Evolutionary conservation across 2,797 vertebrate genomes (phyloP).

Genomic region (Pelodytes ibericus): DNA sequence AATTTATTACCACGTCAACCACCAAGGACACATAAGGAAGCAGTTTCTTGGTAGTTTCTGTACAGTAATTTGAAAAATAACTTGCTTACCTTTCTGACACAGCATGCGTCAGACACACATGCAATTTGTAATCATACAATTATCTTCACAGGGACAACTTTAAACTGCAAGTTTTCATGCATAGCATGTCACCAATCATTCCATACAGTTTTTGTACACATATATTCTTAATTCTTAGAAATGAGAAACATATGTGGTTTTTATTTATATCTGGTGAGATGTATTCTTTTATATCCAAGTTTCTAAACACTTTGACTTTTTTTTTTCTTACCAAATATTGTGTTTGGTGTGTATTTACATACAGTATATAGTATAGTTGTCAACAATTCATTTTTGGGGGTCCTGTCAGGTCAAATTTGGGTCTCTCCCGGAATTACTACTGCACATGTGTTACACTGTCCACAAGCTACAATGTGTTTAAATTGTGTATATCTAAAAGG

Average conservation of each 20-base stretch:
- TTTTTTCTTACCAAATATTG: too few species aligned
- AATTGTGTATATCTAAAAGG: too few species aligned
- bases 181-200: slow-evolving; percentile 74
- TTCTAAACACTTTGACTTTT: too few species aligned
- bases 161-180: slow-evolving; percentile 72
- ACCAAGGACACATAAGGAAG: slow-evolving; percentile 57
- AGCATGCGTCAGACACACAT: slow-evolving; percentile 81
- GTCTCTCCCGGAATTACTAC: too few species aligned
- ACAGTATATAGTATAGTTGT: too few species aligned
- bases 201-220: slow-evolving; percentile 29
- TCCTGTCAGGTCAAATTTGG: too few species aligned
- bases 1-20: slow-evolving; percentile 50
- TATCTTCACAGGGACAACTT: slow-evolving; percentile 71
- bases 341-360: too few species aligned
- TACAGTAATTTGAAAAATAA: slow-evolving; percentile 59
- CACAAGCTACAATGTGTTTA: too few species aligned
- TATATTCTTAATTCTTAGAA: background rate
- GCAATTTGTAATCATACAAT: slow-evolving; percentile 73
- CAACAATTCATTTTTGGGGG: too few species aligned
- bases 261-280: too few species aligned
- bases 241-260: slow-evolving; percentile 3
- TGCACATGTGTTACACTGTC: too few species aligned
- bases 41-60: slow-evolving; percentile 27
- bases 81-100: slow-evolving; percentile 78
- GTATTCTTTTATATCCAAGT: too few species aligned